A percentile compares a stretch with the other conserved stretches of the same genome.
phyloP scores from a whole-genome alignment of 2,113 vertebrate genomes.

The Miniopterus natalensis region DNA sequence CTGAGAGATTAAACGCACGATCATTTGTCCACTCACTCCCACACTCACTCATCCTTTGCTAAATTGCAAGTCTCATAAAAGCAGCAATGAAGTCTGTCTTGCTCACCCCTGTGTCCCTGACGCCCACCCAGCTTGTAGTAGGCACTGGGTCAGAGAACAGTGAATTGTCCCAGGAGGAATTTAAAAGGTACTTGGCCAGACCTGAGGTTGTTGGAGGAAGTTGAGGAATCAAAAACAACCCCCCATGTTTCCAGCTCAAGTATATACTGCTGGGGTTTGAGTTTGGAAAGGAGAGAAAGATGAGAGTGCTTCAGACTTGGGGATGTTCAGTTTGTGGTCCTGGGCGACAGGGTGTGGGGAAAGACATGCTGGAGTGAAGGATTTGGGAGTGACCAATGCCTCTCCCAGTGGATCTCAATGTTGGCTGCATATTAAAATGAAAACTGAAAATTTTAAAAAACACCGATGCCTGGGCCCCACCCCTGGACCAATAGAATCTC shows the following conservation, averaged over 20 bases:
- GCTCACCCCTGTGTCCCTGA: neutral
- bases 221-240: neutral
- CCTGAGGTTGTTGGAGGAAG: neutral
- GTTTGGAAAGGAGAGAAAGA: neutral
- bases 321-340: neutral
- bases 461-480: neutral
- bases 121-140: neutral
- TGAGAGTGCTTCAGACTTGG: neutral
- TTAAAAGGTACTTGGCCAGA: neutral
- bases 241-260: neutral
- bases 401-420: neutral
- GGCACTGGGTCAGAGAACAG: neutral
- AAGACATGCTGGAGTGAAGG: neutral
- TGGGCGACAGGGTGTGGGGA: neutral
- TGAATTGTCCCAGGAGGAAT: neutral
- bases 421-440: neutral
- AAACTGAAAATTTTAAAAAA: neutral
- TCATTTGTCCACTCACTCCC: neutral
- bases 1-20: neutral
- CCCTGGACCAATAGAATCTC: neutral
- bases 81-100: neutral
- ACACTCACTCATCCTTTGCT: neutral
- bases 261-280: neutral
- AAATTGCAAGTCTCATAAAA: neutral
- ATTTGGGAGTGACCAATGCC: neutral